A percentile compares a stretch with the other conserved stretches of the same genome.
These are phyloP conservation scores for Lepidocyrtoides sp. DNA, from an alignment of 2,888 invertebrate species.

Conservation along the genomic window DNA sequence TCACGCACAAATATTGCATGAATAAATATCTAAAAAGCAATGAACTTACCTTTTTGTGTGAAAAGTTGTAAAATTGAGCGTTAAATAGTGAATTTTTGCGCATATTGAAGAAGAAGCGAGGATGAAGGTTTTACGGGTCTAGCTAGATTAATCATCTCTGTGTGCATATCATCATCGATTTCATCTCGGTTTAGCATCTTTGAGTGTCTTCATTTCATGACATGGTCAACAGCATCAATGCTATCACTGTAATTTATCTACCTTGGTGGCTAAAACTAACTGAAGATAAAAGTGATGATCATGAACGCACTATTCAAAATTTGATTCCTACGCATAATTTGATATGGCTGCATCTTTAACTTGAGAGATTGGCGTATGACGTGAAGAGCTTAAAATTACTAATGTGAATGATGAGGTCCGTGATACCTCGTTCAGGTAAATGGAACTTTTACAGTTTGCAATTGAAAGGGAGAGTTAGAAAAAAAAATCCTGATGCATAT, in stretches of 20 bases:
- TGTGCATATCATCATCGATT: neutral
- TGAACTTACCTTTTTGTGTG: constrained; percentile 8
- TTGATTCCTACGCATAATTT: constrained; percentile 16
- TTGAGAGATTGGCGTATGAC: neutral
- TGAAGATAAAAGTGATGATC: neutral
- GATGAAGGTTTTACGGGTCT: neutral
- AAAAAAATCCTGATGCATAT: neutral
- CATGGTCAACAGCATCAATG: neutral
- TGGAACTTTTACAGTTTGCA: neutral
- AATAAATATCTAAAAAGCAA: neutral
- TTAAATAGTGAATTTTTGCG: neutral
- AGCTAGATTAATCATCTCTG: constrained; percentile 24
- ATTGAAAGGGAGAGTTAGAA: neutral
- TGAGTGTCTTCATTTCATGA: neutral
- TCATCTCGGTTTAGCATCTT: neutral
- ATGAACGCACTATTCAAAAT: neutral
- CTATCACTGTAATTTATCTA: neutral
- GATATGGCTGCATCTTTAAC: neutral
- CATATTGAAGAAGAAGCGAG: neutral
- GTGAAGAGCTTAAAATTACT: neutral
- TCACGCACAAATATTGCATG: neutral
- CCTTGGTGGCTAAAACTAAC: neutral
- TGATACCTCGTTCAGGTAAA: neutral
- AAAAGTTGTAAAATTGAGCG: neutral
- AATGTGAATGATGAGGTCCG: neutral